Evolutionary conservation across 2,797 vertebrate genomes (phyloP).

Genomic region (Artibeus lituratus): DNA sequence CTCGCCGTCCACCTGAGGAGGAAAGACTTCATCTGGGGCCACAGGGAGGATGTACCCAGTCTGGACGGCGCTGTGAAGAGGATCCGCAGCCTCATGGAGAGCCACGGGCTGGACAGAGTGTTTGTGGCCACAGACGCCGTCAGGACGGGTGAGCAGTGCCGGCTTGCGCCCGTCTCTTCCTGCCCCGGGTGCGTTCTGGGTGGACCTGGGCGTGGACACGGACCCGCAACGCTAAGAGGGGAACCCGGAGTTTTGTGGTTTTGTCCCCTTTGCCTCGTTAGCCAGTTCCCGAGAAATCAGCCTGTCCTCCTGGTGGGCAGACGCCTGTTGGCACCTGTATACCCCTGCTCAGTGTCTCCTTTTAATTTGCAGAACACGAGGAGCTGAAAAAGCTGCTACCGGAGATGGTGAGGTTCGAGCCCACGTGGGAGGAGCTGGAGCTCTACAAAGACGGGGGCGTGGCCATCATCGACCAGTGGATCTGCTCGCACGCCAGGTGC

Average conservation of each 20-base stretch:
- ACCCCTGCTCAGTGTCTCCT: neutral
- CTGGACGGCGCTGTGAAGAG: slow-evolving; percentile 90
- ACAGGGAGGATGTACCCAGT: slow-evolving; percentile 94
- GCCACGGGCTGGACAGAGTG: slow-evolving; percentile 87
- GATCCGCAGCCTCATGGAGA: slow-evolving; percentile 90
- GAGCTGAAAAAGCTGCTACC: slow-evolving; percentile 89
- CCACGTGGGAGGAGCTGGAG: slow-evolving; percentile 90
- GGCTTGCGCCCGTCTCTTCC: neutral
- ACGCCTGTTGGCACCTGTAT: neutral
- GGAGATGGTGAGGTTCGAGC: slow-evolving; percentile 92
- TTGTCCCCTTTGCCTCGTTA: neutral
- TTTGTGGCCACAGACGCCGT: slow-evolving; percentile 96
- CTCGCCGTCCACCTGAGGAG: slow-evolving; percentile 93
- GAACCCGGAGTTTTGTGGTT: neutral
- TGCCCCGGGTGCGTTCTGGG: neutral
- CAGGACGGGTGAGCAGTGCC: slow-evolving; percentile 84
- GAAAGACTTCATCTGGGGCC: slow-evolving; percentile 98
- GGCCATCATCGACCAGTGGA: slow-evolving; percentile 99
- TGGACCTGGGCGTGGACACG: too few relatives aligned
- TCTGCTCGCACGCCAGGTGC: slow-evolving; percentile 96
- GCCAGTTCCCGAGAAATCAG: neutral
- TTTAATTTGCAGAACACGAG: neutral
- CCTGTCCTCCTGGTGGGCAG: neutral
- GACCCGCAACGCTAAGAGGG: neutral
- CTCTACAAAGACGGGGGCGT: slow-evolving; percentile 94